Evolutionary conservation across 2,888 invertebrate species (phyloP), one percentile per base, ranked within the genome.

Genomic region (Polymixis lichenea): DNA sequence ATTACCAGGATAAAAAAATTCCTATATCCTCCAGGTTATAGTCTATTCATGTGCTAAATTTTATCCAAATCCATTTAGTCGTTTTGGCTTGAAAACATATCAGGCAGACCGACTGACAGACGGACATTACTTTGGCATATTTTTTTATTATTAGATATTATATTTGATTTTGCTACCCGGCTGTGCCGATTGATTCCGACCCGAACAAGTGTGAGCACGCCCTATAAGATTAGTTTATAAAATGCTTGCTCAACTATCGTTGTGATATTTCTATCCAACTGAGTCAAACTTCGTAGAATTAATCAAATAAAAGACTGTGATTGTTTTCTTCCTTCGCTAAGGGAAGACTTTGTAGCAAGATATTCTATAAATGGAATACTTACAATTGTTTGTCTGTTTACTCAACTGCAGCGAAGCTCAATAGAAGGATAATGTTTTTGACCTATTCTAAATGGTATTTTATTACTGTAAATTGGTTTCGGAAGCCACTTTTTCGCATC

Each of bases 291-390:
- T 75, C 32, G n/a, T 22, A 15, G 58, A 67, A 60, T 78, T 76
- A 78, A 76, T 78, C 76, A 78, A 75, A 64, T 77, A 76, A 49
- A 56, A 22, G 7, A 60, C 60, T 17, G 43, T 60, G 68, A 78
- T 78, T 76, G 78, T 68, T 76, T 78, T 78, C 43, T 43, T 68
- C 17, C 25, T 25, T 64, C 38, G 43, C 43, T 19, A 51, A 32
- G 49, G 11, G 19, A 55, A 25, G 6, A 43, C 51, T 78, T 68
- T 25, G 51, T 43, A 9, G 22, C 51, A 17, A 76, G 46, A 75
- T 62, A 49, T 76, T 55, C 22, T 56, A 11, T 49, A 38, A n/a
- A 61, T 60, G n/a, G n/a, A 28, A 60, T 15, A 49, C 49, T 13
- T 11, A 13, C 1, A 55, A 38, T 60, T 17, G 17, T 25, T 56